Evolutionary conservation across 2,113 vertebrate genomes (phyloP).

Genomic region (Periophthalmodon schlosseri): DNA sequence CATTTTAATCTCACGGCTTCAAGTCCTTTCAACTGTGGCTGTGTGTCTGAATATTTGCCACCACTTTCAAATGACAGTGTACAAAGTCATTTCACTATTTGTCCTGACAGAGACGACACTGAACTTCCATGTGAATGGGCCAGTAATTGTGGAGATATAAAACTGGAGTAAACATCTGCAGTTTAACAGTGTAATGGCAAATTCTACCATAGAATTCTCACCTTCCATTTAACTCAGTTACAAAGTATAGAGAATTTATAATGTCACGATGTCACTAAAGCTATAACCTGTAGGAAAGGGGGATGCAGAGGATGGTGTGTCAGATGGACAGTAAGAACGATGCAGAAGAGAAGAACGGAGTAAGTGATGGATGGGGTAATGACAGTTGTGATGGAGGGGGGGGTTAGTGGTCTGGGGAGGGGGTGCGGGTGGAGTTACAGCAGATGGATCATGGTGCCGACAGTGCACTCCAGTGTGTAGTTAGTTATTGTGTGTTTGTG

Average conservation of each 20-base stretch:
- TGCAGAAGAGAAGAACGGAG: conserved; percentile 27
- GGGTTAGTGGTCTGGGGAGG: conserved; percentile 34
- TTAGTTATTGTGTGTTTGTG: conserved; percentile 2
- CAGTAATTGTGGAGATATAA: not conserved
- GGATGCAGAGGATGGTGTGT: not conserved
- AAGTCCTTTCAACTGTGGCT: not conserved
- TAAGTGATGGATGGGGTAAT: conserved; percentile 57
- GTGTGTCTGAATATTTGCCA: not conserved
- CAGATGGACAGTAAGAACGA: not conserved
- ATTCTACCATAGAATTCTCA: not conserved
- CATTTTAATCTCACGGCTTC: not conserved
- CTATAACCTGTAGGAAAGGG: too few relatives aligned
- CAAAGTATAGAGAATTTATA: not conserved
- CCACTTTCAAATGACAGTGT: not conserved
- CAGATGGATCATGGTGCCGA: conserved; percentile 58
- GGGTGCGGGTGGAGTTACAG: conserved; percentile 19
- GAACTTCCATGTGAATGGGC: too few relatives aligned
- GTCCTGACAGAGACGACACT: too few relatives aligned
- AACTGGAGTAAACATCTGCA: not conserved
- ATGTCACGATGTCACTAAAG: not conserved
- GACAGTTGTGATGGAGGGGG: conserved; percentile 53
- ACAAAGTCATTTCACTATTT: too few relatives aligned
- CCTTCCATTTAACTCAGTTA: not conserved
- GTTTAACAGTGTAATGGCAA: not conserved
- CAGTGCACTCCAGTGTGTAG: conserved; percentile 16